Evolutionary conservation across 2,888 invertebrate genomes (phyloP).

Genomic region (Fragum sueziense): DNA sequence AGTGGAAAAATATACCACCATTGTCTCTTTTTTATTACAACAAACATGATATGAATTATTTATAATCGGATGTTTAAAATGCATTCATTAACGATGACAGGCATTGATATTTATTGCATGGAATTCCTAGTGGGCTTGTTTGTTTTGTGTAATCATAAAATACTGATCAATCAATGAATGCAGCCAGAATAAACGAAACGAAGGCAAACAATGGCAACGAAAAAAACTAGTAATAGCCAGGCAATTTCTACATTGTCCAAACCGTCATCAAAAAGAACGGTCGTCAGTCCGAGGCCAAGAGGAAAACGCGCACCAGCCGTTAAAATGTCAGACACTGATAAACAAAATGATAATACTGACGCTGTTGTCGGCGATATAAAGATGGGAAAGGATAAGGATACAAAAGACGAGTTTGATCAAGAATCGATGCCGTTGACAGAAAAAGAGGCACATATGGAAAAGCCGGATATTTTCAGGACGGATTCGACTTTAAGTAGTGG

Average conservation of each 20-base stretch:
- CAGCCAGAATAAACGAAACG: background rate
- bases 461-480: background rate
- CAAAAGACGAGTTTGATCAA: conserved; percentile 21
- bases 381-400: background rate
- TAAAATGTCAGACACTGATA: conserved; percentile 14
- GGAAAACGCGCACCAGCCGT: background rate
- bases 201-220: conserved; percentile 6
- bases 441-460: conserved; percentile 2
- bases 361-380: background rate
- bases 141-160: conserved; percentile 18
- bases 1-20: too few relatives aligned
- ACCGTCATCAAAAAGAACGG: conserved; percentile 4
- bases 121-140: background rate
- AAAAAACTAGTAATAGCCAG: conserved; percentile 8
- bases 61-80: background rate
- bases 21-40: too few relatives aligned
- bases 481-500: conserved; percentile 7
- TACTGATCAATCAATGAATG: conserved; percentile 1
- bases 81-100: background rate
- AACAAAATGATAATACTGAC: background rate
- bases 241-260: background rate
- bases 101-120: background rate
- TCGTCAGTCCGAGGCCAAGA: conserved; percentile 11
- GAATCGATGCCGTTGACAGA: conserved; percentile 19
- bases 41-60: background rate